Evolutionary conservation across 2,113 vertebrate genomes (phyloP), one percentile per base, ranked within the genome.

Genomic region (Heterotilapia buettikoferi): DNA sequence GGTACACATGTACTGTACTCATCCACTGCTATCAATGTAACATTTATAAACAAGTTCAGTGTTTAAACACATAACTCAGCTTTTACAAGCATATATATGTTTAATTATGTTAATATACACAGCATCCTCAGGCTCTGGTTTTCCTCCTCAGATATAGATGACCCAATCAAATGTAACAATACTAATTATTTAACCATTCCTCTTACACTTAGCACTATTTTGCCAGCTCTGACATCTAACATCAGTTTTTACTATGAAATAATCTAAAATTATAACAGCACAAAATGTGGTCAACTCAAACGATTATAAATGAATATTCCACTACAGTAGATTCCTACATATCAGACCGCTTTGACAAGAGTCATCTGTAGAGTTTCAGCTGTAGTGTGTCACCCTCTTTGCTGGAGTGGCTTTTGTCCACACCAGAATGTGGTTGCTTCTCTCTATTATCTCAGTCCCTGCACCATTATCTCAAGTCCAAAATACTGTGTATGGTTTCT

Each of bases 251-350:
- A 31, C 26, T 61, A 9, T 61, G 14, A 59, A 59, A 29, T 4
- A 31, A 31, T 61, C 57, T 61, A 61, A 18, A 61, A 18, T 59
- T 2, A 29, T 31, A 61, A 18, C 57, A 61, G 3, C 26, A 31
- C 14, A 61, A 61, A 31, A 61, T 61, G 57, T 61, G 57, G 29
- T 61, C 57, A 18, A 61, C 29, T 31, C 56, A 29, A 29, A 16
- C 0, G 0, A 59, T 29, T 29, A 29, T 3, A 29, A 0, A 9
- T 59, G 57, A 31, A 31, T 61, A 9, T 61, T 18, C 33, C 33
- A 36, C 7, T 36, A 36, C 33, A 36, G 33, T 36, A 36, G 7
- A 7, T 31, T 36, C 33, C 33, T 3, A 24, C 24, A 24, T 31
- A 31, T 31, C 31, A 33, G 31, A 33, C 31, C 31, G 31, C 31